Percentiles rank a stretch among this genome's conserved stretches.
phyloP scores from a whole-genome alignment of 2,888 invertebrate species.

The Eueremaeus valkanovi region DNA sequence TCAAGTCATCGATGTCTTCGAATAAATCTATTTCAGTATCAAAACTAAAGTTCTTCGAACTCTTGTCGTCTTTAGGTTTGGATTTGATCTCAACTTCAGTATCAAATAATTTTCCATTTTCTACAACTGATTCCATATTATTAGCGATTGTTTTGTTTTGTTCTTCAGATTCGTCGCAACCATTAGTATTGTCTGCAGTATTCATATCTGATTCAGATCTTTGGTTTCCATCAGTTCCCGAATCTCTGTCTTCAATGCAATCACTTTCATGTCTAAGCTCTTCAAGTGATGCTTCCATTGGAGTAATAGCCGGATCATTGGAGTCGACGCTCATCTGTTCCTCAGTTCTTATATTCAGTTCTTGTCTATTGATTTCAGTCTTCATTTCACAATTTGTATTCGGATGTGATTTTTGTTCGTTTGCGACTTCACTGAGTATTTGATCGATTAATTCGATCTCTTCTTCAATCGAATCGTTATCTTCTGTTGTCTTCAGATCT shows the following conservation, averaged over 20 bases:
- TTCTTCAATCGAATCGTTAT: slow-evolving; percentile 2
- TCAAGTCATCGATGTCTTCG: slow-evolving; percentile 14
- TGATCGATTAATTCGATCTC: slow-evolving; percentile 17
- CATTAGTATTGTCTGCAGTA: not conserved
- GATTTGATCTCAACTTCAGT: not conserved
- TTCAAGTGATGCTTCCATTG: not conserved
- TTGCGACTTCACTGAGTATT: not conserved
- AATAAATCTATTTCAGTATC: slow-evolving; percentile 16
- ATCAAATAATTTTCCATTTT: not conserved
- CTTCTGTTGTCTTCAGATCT: not conserved
- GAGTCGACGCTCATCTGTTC: no score
- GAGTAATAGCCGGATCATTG: not conserved
- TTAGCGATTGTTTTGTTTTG: not conserved
- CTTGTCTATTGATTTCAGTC: not conserved
- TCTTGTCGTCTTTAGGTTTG: not conserved
- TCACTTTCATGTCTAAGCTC: no score
- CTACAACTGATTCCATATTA: not conserved
- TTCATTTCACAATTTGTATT: not conserved
- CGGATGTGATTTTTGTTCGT: not conserved
- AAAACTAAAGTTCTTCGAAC: not conserved
- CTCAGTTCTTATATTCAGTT: not conserved
- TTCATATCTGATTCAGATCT: not conserved
- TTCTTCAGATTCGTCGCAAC: not conserved
- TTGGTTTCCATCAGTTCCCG: not conserved
- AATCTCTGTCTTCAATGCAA: not conserved